Base-by-base conservation (phyloP, 2,113 vertebrate species). In the Toxotes jaculatrix region DNA sequence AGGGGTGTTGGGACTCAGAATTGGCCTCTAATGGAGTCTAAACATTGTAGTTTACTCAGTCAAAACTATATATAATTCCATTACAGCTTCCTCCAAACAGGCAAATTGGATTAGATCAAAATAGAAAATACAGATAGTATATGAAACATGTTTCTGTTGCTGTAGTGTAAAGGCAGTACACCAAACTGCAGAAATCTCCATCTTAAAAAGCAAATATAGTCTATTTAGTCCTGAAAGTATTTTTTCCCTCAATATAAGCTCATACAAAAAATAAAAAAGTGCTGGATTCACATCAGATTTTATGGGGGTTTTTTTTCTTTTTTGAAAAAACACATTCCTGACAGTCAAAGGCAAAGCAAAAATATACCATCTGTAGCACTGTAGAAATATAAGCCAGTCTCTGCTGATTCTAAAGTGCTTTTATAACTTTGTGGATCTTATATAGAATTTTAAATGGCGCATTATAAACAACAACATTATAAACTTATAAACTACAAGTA, bases 1-100 rank as follows among this genome's bases (percentile, higher is more conserved):
- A 87, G 92, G 95, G 88, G 93, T 79, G 86, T 92, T 91, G 91
- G 92, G 90, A 92, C 91, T 92, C 89, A 87, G 91, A 92, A 85
- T 89, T 90, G 96, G 96, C 96, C 95, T 94, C 94, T 93, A 96
- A 96, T 96, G 97, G 95, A 96, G 96, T 88, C 86, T 68, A 65
- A 82, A 87, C 75, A 87, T 77, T 55, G 23, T 19, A 43, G 21
- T 74, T 57, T 43, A 36, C 45, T 45, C 55, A 68, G 0, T 75
- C 78, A 49, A 64, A 85, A 51, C 42, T 64, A 53, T 2, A 4
- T 17, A 27, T 10, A 2, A 53, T 79, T 81, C 81, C 36, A 40
- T 32, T 62, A 79, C 49, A 82, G 27, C 16, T 36, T 76, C 23
- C 27, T 71, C 34, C 61, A 79, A 81, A 74, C 47, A 78, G 43